Evolutionary conservation across 2,113 vertebrate genomes (phyloP).

Genomic region (Coregonus clupeaformis): DNA sequence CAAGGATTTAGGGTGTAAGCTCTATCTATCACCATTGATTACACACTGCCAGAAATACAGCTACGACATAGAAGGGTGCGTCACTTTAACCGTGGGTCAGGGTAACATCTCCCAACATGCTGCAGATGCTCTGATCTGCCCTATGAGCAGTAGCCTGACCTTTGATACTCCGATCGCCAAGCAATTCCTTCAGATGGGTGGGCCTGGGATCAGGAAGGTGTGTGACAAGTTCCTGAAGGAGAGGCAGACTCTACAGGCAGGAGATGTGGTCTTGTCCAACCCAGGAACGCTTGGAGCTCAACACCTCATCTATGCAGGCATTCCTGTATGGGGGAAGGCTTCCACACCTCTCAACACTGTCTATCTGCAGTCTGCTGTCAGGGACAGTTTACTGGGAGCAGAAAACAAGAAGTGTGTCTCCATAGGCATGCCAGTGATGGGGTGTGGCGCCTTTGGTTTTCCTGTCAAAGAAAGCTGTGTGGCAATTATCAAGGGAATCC

Average conservation of each 20-base stretch:
- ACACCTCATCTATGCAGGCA: conserved; percentile 38
- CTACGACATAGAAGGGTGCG: conserved; percentile 12
- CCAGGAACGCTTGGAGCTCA: conserved; percentile 34
- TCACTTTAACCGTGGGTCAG: conserved; percentile 32
- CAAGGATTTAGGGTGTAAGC: conserved; percentile 34
- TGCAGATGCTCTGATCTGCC: conserved; percentile 42
- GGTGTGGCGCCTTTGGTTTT: conserved; percentile 35
- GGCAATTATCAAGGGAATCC: conserved; percentile 31
- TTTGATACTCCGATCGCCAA: conserved; percentile 31
- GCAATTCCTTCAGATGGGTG: conserved; percentile 34
- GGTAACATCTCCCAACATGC: conserved; percentile 25
- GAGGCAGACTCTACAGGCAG: conserved; percentile 28
- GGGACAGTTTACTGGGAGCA: conserved; percentile 30
- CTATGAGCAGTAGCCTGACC: conserved; percentile 19
- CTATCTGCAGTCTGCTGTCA: conserved; percentile 21
- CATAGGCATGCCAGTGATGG: conserved; percentile 40
- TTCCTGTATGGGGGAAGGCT: conserved; percentile 20
- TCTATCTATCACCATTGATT: conserved; percentile 20
- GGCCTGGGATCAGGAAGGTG: conserved; percentile 27
- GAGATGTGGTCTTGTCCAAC: conserved; percentile 30
- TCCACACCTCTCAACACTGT: not conserved
- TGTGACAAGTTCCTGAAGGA: conserved; percentile 21
- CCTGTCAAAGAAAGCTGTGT: conserved; percentile 38
- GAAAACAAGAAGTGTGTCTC: conserved; percentile 27
- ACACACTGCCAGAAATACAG: conserved; percentile 7